Evolutionary conservation across 1,140 invertebrate genomes (phyloP), one percentile per base, ranked within the genome.

Genomic region (Drosophila baimaii): DNA sequence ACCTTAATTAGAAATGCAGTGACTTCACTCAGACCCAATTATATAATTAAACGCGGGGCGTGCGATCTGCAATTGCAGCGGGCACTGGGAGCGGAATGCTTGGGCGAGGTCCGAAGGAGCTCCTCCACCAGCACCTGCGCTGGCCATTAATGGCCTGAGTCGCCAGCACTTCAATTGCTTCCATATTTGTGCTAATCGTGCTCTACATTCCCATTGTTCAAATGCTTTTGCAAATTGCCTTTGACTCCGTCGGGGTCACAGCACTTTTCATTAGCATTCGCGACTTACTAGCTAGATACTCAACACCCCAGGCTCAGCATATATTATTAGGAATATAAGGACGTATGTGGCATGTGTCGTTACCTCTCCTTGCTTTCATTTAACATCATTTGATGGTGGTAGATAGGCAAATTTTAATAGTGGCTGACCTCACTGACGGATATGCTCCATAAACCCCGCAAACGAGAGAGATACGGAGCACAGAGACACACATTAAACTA

Each of bases 1-100:
- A 82, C 62, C 79, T 71, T 82, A 88, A 88, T 88, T 89, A 84
- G 54, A 81, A 81, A 78, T 88, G 84, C 84, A 84, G 51, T 64
- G 73, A 66, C 66, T 69, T 61, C 51, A 62, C 43, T 58, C 56
- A 19, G 44, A 76, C 51, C 75, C 74, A 90, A 90, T 89, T 89
- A 89, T 68, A 81, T 79, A 89, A 89, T 90, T 90, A 72, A 65
- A 55, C 43, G 25, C 37, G 58, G 65, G 69, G 31, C 57, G 62
- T 61, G 37, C 68, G 66, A 73, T 71, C 44, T 37, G 49, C 31
- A 73, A 66, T 59, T 66, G 65, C 61, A 75, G 27, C 55, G 46
- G 65, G 25, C 46, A 57, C 41, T 23, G 54, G 43, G 52, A 46
- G 61, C 37, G 51, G 58, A 59, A 65, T 61, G 49, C 33, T 13